phyloP scores from a whole-genome alignment of 64 coral and sea anemone genomes.

The Stichodactyla mertensii region DNA sequence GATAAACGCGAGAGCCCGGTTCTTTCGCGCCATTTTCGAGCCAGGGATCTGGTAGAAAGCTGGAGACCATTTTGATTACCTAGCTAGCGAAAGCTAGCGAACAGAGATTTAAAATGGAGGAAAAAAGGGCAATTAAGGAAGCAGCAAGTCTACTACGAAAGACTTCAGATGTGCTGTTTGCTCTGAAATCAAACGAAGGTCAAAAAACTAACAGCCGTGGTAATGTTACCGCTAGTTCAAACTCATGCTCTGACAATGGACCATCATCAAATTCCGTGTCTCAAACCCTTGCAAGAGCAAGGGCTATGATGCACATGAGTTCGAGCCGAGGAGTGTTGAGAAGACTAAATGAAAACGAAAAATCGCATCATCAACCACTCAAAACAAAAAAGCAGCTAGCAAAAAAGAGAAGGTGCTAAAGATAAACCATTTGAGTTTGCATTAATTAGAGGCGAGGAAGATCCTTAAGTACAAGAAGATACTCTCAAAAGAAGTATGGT shows the following conservation, averaged over 20 bases:
- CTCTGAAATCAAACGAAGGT: slow-evolving; percentile 19
- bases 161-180: slow-evolving; percentile 18
- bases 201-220: background rate
- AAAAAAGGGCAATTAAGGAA: background rate
- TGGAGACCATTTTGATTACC: too few relatives aligned
- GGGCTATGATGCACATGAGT: background rate
- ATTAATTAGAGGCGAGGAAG: slow-evolving; percentile 17
- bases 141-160: slow-evolving; percentile 6
- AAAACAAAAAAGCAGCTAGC: too few relatives aligned
- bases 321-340: too few relatives aligned
- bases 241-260: slow-evolving; percentile 9
- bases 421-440: slow-evolving; percentile 37
- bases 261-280: slow-evolving; percentile 15
- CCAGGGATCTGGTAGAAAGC: too few relatives aligned
- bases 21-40: too few relatives aligned
- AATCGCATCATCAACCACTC: too few relatives aligned
- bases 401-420: background rate
- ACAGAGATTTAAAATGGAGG: too few relatives aligned
- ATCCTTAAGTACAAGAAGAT: slow-evolving; percentile 19
- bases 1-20: too few relatives aligned
- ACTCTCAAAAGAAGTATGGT: background rate
- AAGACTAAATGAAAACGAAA: too few relatives aligned
- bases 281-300: slow-evolving; percentile 17
- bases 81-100: too few relatives aligned
- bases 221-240: background rate